Evolutionary conservation across 2,888 invertebrate genomes (phyloP), one percentile per base, ranked within the genome.

Genomic region (Slavum lentiscoides): DNA sequence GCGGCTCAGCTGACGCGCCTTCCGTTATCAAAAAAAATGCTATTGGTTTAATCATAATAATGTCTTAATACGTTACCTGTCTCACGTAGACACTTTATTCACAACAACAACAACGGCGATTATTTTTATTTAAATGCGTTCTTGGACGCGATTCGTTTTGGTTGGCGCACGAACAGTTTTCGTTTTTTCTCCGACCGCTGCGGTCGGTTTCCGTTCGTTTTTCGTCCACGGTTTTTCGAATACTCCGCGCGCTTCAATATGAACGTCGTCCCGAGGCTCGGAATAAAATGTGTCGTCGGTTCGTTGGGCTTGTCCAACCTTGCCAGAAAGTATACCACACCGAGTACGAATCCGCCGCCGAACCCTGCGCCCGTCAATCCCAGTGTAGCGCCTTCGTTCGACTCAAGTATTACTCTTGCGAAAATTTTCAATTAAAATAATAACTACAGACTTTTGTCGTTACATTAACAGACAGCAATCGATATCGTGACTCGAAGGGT

Each of bases 201-300:
- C 15, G 1, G 21, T 7, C 21, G 21, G 43, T 55, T 55, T 55
- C 19, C 15, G 49, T 43, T 6, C 43, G 43, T 6, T 43, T 7
- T 43, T 11, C 6, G 9, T 55, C 6, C 43, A 1, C 67, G 8
- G 17, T 23, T 58, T n/a, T 11, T 4, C 30, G 30, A 30, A 30
- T 30, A 43, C 8, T 0, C 0, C 13, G 49, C 49, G 49, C 7
- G n/a, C 21, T 1, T 30, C 39, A 19, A 19, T 7, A 74, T 74
- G 74, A 64, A 55, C 66, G 9, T 74, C 13, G 30, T 74, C 23
- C 53, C 64, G 19, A 64, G 74, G n/a, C 53, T 74, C n/a, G 74
- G 66, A 55, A 74, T 21, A 37, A 66, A 74, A n/a, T n/a, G n/a
- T 15, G 55, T 74, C 2, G 13, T 49, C 49, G 49, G 49, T 3